A percentile compares a stretch with the other conserved stretches of the same genome.
These are phyloP conservation scores for Leptogaster cylindrica DNA, from an alignment of 2,888 invertebrate species.

Conservation along the genomic window DNA sequence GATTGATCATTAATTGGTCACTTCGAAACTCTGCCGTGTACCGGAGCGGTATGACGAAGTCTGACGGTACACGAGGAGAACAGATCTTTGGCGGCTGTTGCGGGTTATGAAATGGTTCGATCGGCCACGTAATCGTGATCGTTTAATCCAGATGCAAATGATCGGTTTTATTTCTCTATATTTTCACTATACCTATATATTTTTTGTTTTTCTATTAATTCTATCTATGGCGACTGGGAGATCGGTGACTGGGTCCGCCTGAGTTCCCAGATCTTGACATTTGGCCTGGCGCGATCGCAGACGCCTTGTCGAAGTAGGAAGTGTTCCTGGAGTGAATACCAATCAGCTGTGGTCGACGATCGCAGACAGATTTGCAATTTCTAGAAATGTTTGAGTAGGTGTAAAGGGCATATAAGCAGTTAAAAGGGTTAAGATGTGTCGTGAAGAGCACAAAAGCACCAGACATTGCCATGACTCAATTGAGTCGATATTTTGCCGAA, in stretches of 20 bases:
- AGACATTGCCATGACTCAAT: not conserved
- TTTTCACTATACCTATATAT: not conserved
- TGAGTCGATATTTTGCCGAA: not conserved
- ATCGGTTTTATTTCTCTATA: not conserved
- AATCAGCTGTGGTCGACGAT: too few species aligned
- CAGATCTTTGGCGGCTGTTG: not conserved
- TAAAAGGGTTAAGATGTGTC: too few species aligned
- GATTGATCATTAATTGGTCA: conserved; percentile 37
- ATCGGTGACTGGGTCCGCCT: too few species aligned
- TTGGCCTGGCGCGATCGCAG: conserved; percentile 6
- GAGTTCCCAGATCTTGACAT: conserved; percentile 7
- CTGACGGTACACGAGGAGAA: not conserved
- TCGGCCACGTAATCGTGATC: conserved; percentile 15
- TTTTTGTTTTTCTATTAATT: not conserved
- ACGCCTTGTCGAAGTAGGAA: conserved; percentile 26
- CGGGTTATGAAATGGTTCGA: conserved; percentile 17
- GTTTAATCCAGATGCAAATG: conserved; percentile 18
- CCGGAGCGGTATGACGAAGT: not conserved
- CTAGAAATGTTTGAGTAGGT: conserved; percentile 1
- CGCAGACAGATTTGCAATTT: too few species aligned
- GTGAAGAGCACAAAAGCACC: too few species aligned
- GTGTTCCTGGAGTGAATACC: not conserved
- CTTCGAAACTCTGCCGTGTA: conserved; percentile 11
- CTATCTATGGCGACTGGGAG: not conserved
- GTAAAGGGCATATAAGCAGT: not conserved